phyloP scores from a whole-genome alignment of 2,113 vertebrate genomes.

The Cochlearius cochlearius region DNA sequence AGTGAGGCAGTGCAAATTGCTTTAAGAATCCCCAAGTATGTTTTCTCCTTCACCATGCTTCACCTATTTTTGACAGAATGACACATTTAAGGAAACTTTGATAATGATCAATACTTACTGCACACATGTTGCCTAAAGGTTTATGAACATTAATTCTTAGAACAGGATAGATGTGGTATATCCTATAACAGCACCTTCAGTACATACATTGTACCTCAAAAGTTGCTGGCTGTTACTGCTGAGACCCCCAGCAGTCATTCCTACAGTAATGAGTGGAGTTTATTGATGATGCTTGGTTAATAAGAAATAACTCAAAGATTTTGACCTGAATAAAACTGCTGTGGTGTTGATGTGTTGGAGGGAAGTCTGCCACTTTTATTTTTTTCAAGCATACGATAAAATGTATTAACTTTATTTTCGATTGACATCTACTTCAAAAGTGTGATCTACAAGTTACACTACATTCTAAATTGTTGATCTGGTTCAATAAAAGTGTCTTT shows the following conservation, averaged over 20 bases:
- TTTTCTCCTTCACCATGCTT: not conserved
- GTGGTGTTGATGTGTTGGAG: not conserved
- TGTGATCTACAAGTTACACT: not conserved
- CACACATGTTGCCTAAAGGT: not conserved
- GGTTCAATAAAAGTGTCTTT: not conserved
- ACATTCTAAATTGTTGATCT: not conserved
- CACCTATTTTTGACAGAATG: not conserved
- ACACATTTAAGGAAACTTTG: not conserved
- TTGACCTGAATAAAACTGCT: not conserved
- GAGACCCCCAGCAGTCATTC: not conserved
- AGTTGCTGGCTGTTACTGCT: not conserved
- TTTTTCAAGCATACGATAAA: not conserved
- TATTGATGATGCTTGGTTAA: not conserved
- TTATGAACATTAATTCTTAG: not conserved
- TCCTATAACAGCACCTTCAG: not conserved
- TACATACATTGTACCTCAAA: not conserved
- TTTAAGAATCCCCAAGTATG: not conserved
- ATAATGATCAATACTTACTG: not conserved
- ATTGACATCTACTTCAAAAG: not conserved
- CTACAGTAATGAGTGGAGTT: not conserved
- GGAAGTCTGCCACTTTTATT: not conserved
- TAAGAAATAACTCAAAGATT: not conserved
- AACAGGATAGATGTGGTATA: not conserved
- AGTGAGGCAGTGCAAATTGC: not conserved
- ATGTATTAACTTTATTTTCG: not conserved